Percentiles rank a stretch among this genome's conserved stretches.
Evolutionary conservation across 2,797 vertebrate genomes (phyloP).

Genomic region (Telmatherina bonti): DNA sequence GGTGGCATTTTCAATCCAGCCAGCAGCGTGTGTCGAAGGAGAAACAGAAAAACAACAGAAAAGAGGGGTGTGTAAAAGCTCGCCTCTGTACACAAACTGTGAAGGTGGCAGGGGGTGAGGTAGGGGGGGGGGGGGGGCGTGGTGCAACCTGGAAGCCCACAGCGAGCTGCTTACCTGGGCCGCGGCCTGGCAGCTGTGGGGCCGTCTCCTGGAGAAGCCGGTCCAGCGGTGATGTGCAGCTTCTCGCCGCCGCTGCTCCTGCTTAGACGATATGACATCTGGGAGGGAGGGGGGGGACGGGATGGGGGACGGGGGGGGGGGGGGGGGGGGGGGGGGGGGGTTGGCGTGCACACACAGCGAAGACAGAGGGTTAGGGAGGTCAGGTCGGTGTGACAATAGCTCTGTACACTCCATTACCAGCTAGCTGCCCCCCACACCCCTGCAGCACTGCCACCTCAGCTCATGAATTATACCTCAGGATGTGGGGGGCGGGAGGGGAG

Average conservation of each 20-base stretch:
- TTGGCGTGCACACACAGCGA: slow-evolving; percentile 51
- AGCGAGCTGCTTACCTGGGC: slow-evolving; percentile 77
- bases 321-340: slow-evolving; percentile 8
- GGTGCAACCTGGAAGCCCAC: slow-evolving; percentile 26
- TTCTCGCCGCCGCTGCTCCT: slow-evolving; percentile 14
- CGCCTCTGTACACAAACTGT: slow-evolving; percentile 19
- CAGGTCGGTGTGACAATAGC: slow-evolving; percentile 58
- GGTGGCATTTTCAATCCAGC: slow-evolving; percentile 82
- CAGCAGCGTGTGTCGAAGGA: slow-evolving; percentile 43
- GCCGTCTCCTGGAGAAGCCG: slow-evolving; percentile 38
- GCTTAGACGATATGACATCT: slow-evolving; percentile 53
- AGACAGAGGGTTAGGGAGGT: slow-evolving; percentile 59
- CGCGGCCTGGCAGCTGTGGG: slow-evolving; percentile 8
- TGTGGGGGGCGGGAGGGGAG: slow-evolving; percentile 2
- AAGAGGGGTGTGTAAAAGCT: slow-evolving; percentile 44
- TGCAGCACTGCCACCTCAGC: slow-evolving; percentile 48
- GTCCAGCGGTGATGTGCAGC: slow-evolving; percentile 24
- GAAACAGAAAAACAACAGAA: slow-evolving; percentile 32
- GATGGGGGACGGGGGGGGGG: slow-evolving; percentile 7
- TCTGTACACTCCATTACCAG: slow-evolving; percentile 51
- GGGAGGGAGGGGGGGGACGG: slow-evolving; percentile 7
- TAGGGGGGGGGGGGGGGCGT: slow-evolving; percentile 15
- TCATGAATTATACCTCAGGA: slow-evolving; percentile 50
- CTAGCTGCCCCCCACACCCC: slow-evolving; percentile 11
- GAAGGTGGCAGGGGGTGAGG: slow-evolving; percentile 2